phyloP scores from a whole-genome alignment of 2,113 vertebrate species.

The Uria lomvia region DNA sequence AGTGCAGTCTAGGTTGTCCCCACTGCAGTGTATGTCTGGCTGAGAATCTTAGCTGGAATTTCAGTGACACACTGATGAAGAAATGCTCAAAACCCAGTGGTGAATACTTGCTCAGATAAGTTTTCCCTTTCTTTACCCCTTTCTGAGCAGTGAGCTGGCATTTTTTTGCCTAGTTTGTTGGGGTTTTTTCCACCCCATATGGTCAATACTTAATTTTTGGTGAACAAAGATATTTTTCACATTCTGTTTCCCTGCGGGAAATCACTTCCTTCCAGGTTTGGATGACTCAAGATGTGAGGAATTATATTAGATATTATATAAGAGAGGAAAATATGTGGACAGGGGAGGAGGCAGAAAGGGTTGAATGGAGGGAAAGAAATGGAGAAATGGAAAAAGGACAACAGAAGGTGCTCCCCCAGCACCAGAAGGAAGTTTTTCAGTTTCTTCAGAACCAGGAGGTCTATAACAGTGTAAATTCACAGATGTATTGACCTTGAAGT shows the following conservation, averaged over 20 bases:
- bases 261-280: background rate
- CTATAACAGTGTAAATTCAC: background rate
- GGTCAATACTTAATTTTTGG: constrained; percentile 46
- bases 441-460: background rate
- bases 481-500: background rate
- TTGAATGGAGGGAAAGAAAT: background rate
- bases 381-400: background rate
- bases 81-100: background rate
- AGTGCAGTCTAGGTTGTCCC: background rate
- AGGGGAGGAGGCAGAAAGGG: background rate
- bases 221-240: constrained; percentile 14
- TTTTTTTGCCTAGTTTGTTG: background rate
- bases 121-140: background rate
- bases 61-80: background rate
- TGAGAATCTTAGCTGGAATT: background rate
- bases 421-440: background rate
- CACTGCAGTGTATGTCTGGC: background rate
- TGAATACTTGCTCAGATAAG: background rate
- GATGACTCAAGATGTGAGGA: constrained; percentile 12
- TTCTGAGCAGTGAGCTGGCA: background rate
- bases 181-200: background rate
- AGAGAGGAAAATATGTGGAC: background rate
- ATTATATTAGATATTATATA: background rate
- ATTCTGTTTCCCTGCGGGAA: background rate
- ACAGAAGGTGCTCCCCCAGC: background rate